These are phyloP conservation scores for Oreochromis niloticus DNA, from an alignment of 2,113 vertebrate genomes.

Conservation along the genomic window DNA sequence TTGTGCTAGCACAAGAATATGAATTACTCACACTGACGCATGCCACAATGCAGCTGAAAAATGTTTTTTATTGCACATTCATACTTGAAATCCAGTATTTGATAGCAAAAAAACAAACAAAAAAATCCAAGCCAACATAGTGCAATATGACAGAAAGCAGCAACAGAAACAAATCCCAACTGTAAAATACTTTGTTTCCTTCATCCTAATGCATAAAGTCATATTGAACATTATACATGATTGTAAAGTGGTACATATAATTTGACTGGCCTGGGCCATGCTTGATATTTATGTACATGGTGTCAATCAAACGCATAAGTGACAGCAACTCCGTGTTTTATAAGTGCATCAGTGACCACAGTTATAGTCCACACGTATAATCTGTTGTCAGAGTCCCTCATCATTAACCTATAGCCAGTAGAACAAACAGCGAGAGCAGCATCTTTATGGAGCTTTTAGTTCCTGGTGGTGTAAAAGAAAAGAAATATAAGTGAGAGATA, in stretches of 20 bases:
- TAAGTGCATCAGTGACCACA: neutral
- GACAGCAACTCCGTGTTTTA: constrained; percentile 8
- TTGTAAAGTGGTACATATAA: neutral
- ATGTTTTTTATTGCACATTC: constrained; percentile 40
- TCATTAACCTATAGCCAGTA: neutral
- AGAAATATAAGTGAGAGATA: neutral
- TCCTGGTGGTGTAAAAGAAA: neutral
- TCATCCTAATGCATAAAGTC: neutral
- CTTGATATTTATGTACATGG: neutral
- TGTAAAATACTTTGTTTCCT: neutral
- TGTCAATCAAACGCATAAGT: neutral
- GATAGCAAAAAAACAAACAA: neutral
- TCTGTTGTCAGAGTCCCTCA: neutral
- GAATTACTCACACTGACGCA: neutral
- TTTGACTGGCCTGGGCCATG: neutral
- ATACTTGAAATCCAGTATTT: constrained; percentile 2
- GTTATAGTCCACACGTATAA: neutral
- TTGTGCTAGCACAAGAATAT: neutral
- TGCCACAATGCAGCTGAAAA: neutral
- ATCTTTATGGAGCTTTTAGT: neutral
- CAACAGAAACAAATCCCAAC: neutral
- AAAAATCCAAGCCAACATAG: neutral
- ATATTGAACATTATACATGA: neutral
- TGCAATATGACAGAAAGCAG: neutral
- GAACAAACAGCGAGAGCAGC: constrained; percentile 14